A percentile compares a stretch with the other conserved stretches of the same genome.
These are phyloP conservation scores for Psettodes erumei DNA, from an alignment of 2,113 vertebrate genomes.

Conservation along the genomic window DNA sequence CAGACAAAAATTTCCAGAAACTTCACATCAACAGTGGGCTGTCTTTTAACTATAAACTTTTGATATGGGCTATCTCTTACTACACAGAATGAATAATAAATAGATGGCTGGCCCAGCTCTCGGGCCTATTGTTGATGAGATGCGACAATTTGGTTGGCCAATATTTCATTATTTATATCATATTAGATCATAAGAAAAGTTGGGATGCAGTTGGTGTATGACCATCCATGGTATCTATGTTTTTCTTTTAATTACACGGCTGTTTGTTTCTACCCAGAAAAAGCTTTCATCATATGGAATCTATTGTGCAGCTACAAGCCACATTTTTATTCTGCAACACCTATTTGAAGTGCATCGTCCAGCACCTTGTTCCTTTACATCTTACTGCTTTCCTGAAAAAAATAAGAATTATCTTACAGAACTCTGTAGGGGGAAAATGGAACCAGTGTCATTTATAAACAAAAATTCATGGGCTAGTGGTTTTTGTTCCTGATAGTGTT, in stretches of 20 bases:
- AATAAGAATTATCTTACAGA: constrained; percentile 15
- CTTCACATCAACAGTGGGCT: not conserved
- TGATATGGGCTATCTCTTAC: not conserved
- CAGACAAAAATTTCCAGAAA: constrained; percentile 1
- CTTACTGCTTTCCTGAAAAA: not conserved
- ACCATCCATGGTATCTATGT: no score
- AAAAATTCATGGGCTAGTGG: constrained; percentile 7
- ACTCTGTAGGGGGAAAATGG: constrained; percentile 2
- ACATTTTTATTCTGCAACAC: constrained; percentile 5
- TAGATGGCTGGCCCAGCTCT: not conserved
- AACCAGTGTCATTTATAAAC: constrained; percentile 11
- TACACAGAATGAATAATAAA: constrained; percentile 8
- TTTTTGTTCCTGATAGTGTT: constrained; percentile 14
- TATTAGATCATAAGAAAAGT: not conserved
- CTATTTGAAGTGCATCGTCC: not conserved
- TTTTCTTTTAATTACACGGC: not conserved
- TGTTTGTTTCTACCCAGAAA: not conserved
- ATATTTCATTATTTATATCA: not conserved
- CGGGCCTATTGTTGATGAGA: not conserved
- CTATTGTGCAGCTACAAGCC: not conserved
- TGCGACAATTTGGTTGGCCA: not conserved
- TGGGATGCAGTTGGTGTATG: not conserved
- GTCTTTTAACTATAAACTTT: not conserved
- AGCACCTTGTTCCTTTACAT: not conserved
- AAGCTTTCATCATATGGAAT: not conserved